Base-by-base conservation (phyloP, 2,797 vertebrate genomes). In the Cottoperca gobio region DNA sequence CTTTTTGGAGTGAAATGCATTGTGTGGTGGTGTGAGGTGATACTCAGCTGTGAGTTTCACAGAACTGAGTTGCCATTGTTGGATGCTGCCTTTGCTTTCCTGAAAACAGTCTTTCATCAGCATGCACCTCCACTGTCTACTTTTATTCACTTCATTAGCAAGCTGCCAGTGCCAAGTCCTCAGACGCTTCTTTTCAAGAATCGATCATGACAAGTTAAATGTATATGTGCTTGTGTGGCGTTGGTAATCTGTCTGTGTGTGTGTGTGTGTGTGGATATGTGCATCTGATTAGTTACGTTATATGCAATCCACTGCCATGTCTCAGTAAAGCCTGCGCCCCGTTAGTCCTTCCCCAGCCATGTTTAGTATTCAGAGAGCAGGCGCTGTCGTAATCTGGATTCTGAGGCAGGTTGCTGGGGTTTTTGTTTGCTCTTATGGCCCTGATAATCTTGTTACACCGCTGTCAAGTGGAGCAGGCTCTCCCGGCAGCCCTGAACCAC, bases 361-460 rank as follows among this genome's bases (percentile, higher is more conserved):
- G 84, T 81, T 94, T 93, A 93, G 89, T 89, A 93, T 93, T 93
- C 91, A 85, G 81, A 69, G 82, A 82, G 90, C 86, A 70, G 80
- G 60, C 72, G 42, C 83, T 68, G 84, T 82, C 49, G 88, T 92
- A 90, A 92, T 93, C 89, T 93, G 87, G 89, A 91, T 90, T 90
- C 89, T 63, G 79, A 90, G 87, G 89, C 85, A 83, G 92, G 88
- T 91, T 91, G 85, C 89, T 73, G 83, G 86, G 81, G 70, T 85
- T 91, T 92, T 91, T 90, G 89, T 91, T 91, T 92, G 91, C 90
- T 92, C 91, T 92, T 89, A 88, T 91, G 89, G 90, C 86, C 89
- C 89, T 91, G 89, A 93, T 94, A 92, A 94, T 94, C 92, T 91
- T 85, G 91, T 94, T 92, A 92, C 88, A 81, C 90, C 73, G 87